Base-by-base conservation (phyloP, 2,113 vertebrate species). In the Ginglymostoma cirratum region DNA sequence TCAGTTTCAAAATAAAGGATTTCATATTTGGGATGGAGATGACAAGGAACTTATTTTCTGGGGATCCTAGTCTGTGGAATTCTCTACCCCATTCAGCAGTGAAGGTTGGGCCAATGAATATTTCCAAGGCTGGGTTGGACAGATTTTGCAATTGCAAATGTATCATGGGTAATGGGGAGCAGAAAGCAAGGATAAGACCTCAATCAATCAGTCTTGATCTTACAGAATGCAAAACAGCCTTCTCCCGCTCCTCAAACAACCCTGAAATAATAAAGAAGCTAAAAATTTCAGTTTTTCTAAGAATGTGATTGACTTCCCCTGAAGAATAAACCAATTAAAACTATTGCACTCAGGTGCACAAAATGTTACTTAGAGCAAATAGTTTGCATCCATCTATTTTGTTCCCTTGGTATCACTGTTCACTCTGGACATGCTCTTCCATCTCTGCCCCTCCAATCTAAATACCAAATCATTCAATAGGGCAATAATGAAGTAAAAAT, bases 401-500 rank as follows among this genome's bases (percentile, higher is more conserved):
- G 30, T 5, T 90, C 27, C 52, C 48, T 23, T 27, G 34, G 30
- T 92, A 6, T 17, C 4, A 23, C 14, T 66, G 17, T 92, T 92
- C 61, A 66, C 19, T 92, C 55, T 65, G 55, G 89, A 66, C 1
- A 92, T 66, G 61, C 8, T 92, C 7, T 34, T 92, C 17, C 55
- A 66, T 15, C 52, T 61, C 87, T 52, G 5, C 42, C 85, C 34
- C 34, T n/a, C 34, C 76, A 45, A 85, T 23, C 48, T 14, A 55
- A 55, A 55, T 90, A 52, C 55, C 52, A 34, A 90, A 55, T 90
- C 24, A 61, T 34, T 4, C 12, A 83, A 30, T 61, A 14, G 34
- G 52, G 48, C 87, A 90, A 90, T 55, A 27, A 55, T 90, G 52
- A 61, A 90, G 27, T 90, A 61, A 90, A 90, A 90, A 90, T 90